Evolutionary conservation across 1,140 invertebrate genomes (phyloP).

Genomic region (Drosophila orena): DNA sequence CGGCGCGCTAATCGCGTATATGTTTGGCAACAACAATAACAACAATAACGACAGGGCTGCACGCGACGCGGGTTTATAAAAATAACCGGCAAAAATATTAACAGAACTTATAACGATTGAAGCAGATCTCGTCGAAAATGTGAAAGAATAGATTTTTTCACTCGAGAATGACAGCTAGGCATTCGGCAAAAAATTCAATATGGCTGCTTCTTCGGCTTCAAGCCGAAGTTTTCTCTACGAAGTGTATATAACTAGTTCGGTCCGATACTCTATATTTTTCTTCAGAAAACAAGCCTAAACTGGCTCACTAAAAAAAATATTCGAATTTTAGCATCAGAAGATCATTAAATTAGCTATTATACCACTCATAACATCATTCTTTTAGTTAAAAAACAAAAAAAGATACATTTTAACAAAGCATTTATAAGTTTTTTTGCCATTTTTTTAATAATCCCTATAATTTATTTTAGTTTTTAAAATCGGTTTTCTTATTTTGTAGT

Average conservation of each 20-base stretch:
- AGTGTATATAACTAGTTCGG: slow-evolving; percentile 46
- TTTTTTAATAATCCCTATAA: neutral
- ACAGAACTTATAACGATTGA: neutral
- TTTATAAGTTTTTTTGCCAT: neutral
- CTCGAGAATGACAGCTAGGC: slow-evolving; percentile 38
- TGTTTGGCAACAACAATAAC: slow-evolving; percentile 17
- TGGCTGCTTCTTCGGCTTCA: slow-evolving; percentile 58
- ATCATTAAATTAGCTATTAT: neutral
- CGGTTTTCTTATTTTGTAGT: no score
- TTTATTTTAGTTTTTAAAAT: neutral
- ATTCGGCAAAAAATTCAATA: slow-evolving; percentile 48
- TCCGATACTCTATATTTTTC: slow-evolving; percentile 5
- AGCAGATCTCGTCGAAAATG: neutral
- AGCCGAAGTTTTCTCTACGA: slow-evolving; percentile 26
- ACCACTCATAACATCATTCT: neutral
- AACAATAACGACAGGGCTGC: no score
- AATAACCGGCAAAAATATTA: slow-evolving; percentile 1
- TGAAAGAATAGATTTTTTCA: slow-evolving; percentile 47
- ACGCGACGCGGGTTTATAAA: neutral
- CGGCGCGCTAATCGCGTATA: slow-evolving; percentile 22
- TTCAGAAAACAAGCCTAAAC: neutral
- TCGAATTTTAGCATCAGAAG: neutral
- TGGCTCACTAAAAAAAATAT: neutral
- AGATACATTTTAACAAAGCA: no score
- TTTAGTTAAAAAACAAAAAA: neutral